Conservation (phyloP, 2,113 vertebrate genomes). For the Pterophyllum scalare region DNA sequence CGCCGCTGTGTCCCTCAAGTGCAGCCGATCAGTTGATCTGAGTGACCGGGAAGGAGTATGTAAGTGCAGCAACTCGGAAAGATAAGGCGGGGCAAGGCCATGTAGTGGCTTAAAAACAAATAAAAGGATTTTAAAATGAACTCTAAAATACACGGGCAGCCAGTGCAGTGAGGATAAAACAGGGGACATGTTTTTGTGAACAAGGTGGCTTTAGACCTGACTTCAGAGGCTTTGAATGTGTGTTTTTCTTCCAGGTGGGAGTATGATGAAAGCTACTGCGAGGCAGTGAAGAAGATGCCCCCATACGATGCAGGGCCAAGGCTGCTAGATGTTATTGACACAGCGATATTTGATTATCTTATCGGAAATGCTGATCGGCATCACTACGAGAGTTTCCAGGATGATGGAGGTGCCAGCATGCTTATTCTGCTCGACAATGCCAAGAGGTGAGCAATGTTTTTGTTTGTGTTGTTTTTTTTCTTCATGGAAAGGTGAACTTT, state of each 20-base stretch:
- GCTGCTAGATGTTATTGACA: conserved; percentile 95
- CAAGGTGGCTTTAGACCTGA: not conserved
- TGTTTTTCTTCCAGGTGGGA: conserved; percentile 87
- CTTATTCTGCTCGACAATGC: conserved; percentile 97
- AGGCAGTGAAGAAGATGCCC: conserved; percentile 97
- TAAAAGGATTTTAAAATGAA: too few species aligned
- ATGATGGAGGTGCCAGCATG: conserved; percentile 97
- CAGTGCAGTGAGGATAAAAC: too few species aligned
- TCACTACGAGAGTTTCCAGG: conserved; percentile 99
- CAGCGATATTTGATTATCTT: conserved; percentile 94
- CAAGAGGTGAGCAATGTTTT: conserved; percentile 85
- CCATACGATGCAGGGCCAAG: conserved; percentile 95
- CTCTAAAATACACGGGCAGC: too few species aligned
- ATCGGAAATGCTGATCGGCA: conserved; percentile 98
- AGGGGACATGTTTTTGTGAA: not conserved
- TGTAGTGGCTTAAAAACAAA: too few species aligned
- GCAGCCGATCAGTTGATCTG: too few species aligned
- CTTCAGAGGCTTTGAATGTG: not conserved
- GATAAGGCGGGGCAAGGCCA: too few species aligned
- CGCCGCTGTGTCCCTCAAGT: too few species aligned
- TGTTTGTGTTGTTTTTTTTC: not conserved
- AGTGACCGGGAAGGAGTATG: too few species aligned
- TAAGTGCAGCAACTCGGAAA: too few species aligned
- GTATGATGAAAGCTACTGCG: conserved; percentile 98
- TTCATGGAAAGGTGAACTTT: not conserved